Conservation (phyloP, 30 jellyfish, hydroid and myxozoan genomes). For the Aurelia sp. region DNA sequence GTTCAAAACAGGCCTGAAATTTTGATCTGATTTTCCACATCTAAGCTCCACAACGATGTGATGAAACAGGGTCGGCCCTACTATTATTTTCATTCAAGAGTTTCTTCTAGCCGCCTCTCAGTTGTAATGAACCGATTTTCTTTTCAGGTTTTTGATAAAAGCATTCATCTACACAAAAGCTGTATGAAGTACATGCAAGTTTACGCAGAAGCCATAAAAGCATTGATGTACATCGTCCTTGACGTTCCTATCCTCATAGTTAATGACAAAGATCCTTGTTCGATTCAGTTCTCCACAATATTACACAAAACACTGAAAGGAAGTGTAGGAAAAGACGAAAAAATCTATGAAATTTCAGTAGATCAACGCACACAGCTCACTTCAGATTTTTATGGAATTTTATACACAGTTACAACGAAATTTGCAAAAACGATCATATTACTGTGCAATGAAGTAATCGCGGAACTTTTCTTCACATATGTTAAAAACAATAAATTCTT, state of each 20-base stretch:
- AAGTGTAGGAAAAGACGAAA: background rate
- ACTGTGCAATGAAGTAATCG: background rate
- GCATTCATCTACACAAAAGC: background rate
- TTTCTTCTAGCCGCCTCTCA: too few relatives aligned
- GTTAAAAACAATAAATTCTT: background rate
- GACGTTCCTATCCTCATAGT: background rate
- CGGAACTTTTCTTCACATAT: background rate
- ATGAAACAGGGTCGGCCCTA: too few relatives aligned
- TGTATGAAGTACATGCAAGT: background rate
- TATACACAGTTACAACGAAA: background rate
- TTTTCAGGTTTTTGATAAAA: background rate
- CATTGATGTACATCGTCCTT: background rate
- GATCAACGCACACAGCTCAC: background rate
- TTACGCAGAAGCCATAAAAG: background rate
- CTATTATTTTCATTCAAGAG: too few relatives aligned
- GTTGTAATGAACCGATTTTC: background rate
- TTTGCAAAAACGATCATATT: background rate
- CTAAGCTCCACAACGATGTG: too few relatives aligned
- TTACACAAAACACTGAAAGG: background rate
- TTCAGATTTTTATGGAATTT: background rate
- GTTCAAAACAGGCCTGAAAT: too few relatives aligned
- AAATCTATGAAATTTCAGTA: background rate
- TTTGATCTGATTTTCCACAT: too few relatives aligned
- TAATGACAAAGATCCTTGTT: background rate
- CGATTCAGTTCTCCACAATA: background rate